Base-by-base conservation (phyloP, 2,888 invertebrate species). In the Pinctada fucata region DNA sequence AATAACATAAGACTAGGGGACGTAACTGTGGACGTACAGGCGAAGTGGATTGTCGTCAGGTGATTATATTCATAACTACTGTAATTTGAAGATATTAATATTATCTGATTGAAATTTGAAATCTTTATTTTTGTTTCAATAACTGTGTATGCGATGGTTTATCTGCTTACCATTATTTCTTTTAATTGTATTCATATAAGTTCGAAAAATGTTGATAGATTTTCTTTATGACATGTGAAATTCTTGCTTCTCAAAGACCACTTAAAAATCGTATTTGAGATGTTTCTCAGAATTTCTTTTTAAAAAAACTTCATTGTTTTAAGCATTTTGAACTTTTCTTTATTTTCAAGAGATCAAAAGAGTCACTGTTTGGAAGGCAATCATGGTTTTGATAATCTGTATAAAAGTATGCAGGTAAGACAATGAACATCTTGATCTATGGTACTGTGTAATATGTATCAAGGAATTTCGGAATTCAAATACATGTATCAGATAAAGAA, bases 371-470 rank as follows among this genome's bases (percentile, higher is more conserved):
- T 82, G 31, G 87, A 87, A 64, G 92, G 91, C 4, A 85, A 85
- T 63, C 91, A 92, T 86, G 92, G 91, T 10, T 91, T 88, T 80
- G 92, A 91, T 79, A 90, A 91, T 79, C 80, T 86, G 3, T 88
- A 84, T 79, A 85, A 84, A 76, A 89, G 88, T 72, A 91, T 91
- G 91, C 87, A 88, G 80, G 92, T 91, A 80, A 78, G 31, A 31
- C 31, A 31, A 31, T 31, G 31, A 31, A 1, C 31, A 31, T 31
- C 0, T 31, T 31, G 31, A 31, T 31, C 31, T 31, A 31, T 31
- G 31, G 31, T 31, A 31, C 31, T 31, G 31, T 31, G 31, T 31
- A 1, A 31, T 31, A 31, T 31, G 31, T 31, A 31, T 31, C 31
- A 1, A 31, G 0, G 31, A 31, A 31, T 31, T 31, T 31, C 31